Conservation (phyloP, 2,797 vertebrate species). For the Limosa lapponica region DNA sequence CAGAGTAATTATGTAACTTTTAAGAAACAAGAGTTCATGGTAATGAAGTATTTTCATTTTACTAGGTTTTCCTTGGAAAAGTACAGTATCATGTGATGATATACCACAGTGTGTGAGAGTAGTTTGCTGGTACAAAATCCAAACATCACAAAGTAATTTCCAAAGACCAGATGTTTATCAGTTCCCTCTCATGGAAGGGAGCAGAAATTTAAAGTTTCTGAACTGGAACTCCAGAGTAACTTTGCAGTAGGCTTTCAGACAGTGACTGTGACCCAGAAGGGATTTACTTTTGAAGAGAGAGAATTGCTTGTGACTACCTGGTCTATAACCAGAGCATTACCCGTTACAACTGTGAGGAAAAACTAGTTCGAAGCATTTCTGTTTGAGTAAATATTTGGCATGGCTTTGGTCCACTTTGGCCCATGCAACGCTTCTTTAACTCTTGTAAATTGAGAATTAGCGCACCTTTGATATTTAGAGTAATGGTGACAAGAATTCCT, state of each 20-base stretch:
- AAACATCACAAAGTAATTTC: conserved; percentile 53
- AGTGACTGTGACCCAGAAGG: neutral
- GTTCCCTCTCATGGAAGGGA: neutral
- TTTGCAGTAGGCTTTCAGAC: neutral
- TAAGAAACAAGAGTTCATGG: conserved; percentile 28
- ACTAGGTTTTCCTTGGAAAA: conserved; percentile 75
- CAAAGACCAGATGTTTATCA: conserved; percentile 57
- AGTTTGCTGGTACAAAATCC: conserved; percentile 41
- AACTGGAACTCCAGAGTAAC: neutral
- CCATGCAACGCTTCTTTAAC: neutral
- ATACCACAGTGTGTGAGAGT: conserved; percentile 16
- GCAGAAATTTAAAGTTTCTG: neutral
- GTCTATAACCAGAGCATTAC: neutral
- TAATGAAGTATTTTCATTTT: conserved; percentile 68
- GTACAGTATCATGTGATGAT: conserved; percentile 41
- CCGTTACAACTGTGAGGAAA: neutral
- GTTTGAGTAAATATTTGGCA: neutral
- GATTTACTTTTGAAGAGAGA: neutral
- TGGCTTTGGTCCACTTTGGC: neutral
- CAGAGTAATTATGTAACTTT: conserved; percentile 51
- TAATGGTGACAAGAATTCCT: neutral
- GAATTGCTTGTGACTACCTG: neutral
- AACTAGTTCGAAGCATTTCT: neutral
- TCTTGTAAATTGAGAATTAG: neutral
- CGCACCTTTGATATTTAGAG: neutral